Conservation (phyloP, 92 coral and sea anemone genomes). For the Palythoa caribaeorum region DNA sequence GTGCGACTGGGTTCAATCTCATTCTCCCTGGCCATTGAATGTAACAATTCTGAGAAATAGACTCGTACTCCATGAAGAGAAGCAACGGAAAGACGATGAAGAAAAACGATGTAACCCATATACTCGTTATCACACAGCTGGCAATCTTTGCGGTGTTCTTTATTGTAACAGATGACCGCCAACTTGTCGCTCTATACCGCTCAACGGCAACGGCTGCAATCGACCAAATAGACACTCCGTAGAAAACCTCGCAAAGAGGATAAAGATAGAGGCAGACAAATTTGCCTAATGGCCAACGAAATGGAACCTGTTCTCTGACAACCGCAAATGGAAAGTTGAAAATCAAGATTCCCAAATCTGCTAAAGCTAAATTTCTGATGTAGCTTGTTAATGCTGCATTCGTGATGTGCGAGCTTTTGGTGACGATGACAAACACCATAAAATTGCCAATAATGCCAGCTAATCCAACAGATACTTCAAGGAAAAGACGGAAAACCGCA, state of each 20-base stretch:
- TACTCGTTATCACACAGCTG: background rate
- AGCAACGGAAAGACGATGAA: slow-evolving; percentile 38
- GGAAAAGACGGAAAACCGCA: slow-evolving; percentile 14
- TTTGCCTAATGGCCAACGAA: slow-evolving; percentile 69
- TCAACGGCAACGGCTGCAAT: slow-evolving; percentile 68
- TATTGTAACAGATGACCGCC: background rate
- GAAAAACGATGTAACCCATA: slow-evolving; percentile 34
- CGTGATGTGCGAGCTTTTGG: slow-evolving; percentile 58
- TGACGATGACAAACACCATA: slow-evolving; percentile 53
- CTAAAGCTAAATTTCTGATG: slow-evolving; percentile 62
- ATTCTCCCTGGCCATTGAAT: slow-evolving; percentile 20
- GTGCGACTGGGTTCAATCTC: background rate
- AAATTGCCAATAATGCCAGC: slow-evolving; percentile 63
- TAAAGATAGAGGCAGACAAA: slow-evolving; percentile 60
- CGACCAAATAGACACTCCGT: slow-evolving; percentile 70
- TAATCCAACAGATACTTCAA: slow-evolving; percentile 22
- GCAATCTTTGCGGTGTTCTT: slow-evolving; percentile 7
- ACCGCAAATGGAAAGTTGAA: slow-evolving; percentile 52
- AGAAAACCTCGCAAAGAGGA: slow-evolving; percentile 61
- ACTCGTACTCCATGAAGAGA: slow-evolving; percentile 34
- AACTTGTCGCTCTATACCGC: slow-evolving; percentile 62
- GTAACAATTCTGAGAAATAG: background rate
- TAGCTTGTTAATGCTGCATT: slow-evolving; percentile 63
- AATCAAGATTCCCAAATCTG: slow-evolving; percentile 66
- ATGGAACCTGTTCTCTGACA: slow-evolving; percentile 53